Evolutionary conservation across 30 jellyfish, hydroid and myxozoan genomes (phyloP).

Genomic region (Turritopsis dohrnii): DNA sequence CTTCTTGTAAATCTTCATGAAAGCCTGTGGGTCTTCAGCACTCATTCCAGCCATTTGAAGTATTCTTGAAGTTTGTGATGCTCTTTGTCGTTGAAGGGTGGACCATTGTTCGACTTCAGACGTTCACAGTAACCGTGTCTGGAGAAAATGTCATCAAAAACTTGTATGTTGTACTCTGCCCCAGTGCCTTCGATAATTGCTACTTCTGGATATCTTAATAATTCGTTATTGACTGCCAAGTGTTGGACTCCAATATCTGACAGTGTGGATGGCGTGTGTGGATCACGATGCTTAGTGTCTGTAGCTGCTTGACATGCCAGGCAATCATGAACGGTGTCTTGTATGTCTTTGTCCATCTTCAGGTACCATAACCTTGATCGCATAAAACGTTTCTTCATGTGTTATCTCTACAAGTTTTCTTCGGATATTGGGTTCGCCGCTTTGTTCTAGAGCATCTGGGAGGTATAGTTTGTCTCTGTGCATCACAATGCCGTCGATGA

Average conservation of each 20-base stretch:
- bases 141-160: slow-evolving; percentile 18
- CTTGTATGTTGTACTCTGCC: slow-evolving; percentile 28
- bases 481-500: not conserved
- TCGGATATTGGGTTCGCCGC: slow-evolving; percentile 20
- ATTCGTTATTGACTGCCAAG: slow-evolving; percentile 19
- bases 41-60: slow-evolving; percentile 27
- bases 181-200: slow-evolving; percentile 26
- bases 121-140: slow-evolving; percentile 32
- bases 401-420: slow-evolving; percentile 27
- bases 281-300: slow-evolving; percentile 26
- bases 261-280: slow-evolving; percentile 16
- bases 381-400: slow-evolving; percentile 26
- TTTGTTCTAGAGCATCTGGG: not conserved
- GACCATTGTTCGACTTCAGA: slow-evolving; percentile 27
- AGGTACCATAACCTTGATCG: slow-evolving; percentile 24
- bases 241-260: slow-evolving; percentile 19
- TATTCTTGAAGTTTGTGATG: slow-evolving; percentile 20
- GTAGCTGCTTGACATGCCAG: slow-evolving; percentile 31
- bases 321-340: slow-evolving; percentile 16
- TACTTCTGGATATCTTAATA: slow-evolving; percentile 14
- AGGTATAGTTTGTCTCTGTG: not conserved
- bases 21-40: slow-evolving; percentile 30
- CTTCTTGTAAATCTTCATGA: slow-evolving; percentile 28
- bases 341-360: slow-evolving; percentile 6
- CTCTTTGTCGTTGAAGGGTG: slow-evolving; percentile 28